Evolutionary conservation across 2,113 vertebrate species (phyloP), one percentile per base, ranked within the genome.

Genomic region (Austrofundulus limnaeus): DNA sequence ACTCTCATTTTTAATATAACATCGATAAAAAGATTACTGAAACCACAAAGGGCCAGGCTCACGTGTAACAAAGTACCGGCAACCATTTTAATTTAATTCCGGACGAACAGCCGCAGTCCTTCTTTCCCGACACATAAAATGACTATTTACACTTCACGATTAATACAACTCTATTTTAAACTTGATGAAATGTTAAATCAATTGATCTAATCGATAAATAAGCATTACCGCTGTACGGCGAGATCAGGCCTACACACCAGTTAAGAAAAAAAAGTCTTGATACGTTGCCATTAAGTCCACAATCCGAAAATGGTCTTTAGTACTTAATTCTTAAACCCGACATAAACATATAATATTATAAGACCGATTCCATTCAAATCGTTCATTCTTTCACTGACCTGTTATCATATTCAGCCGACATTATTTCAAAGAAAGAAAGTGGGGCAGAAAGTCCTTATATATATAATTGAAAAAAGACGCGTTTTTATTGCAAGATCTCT

Each of bases 321-420:
- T 6, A 46, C 2, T 8, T 2, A 20, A 11, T 46, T 7, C 19
- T 5, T 9, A 16, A 45, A 46, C n/a, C 19, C 43, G 8, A 19
- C 16, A 45, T 34, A 43, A n/a, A 43, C 42, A 7, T 1, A n/a
- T n/a, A 28, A 28, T 28, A 28, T 28, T 4, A 28, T 28, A 28
- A 28, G 7, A 28, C 25, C n/a, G n/a, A n/a, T n/a, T n/a, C n/a
- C n/a, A n/a, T n/a, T n/a, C n/a, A n/a, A n/a, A n/a, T 15, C n/a
- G 6, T 4, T 59, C 39, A 2, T 17, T 23, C 7, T 25, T 51
- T 51, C 15, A 5, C 91, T 90, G 78, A 93, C 92, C 92, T 92
- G 75, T 92, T 88, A 55, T 92, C 92, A 88, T 90, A 88, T 81
- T 92, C 85, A 69, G 92, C 91, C 88, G 92, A 92, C 92, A 93